A percentile compares a stretch with the other conserved stretches of the same genome.
Conservation (phyloP, 2,797 vertebrate species). For the Pelochelys cantorii region DNA sequence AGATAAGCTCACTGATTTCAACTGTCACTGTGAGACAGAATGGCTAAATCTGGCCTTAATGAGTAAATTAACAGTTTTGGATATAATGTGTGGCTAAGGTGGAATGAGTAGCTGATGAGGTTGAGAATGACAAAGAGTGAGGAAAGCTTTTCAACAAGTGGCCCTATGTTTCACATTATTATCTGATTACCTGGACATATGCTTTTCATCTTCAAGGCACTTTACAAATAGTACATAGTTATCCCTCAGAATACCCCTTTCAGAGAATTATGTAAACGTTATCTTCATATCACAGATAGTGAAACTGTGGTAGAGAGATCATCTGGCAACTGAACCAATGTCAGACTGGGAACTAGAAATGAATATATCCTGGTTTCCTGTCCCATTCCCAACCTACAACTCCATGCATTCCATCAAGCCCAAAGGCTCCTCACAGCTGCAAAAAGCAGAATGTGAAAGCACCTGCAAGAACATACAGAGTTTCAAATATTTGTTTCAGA, state of each 20-base stretch:
- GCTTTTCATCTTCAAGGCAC: background rate
- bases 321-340: background rate
- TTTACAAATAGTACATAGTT: background rate
- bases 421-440: background rate
- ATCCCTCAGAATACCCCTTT: conserved; percentile 1
- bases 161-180: conserved; percentile 46
- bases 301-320: background rate
- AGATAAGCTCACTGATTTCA: background rate
- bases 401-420: background rate
- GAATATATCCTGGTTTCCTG: background rate
- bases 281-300: conserved; percentile 14
- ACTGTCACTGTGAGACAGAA: background rate
- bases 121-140: conserved; percentile 39
- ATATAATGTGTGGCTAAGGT: background rate
- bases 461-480: conserved; percentile 28
- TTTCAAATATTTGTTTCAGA: conserved; percentile 12
- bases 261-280: background rate
- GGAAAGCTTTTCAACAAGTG: conserved; percentile 26
- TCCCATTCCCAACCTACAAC: background rate
- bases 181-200: background rate
- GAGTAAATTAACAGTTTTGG: background rate
- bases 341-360: background rate
- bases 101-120: conserved; percentile 43
- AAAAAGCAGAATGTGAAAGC: background rate
- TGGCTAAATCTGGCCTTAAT: conserved; percentile 16